These are phyloP conservation scores for Dryococelus australis DNA, from an alignment of 2,888 invertebrate genomes.

Conservation along the genomic window DNA sequence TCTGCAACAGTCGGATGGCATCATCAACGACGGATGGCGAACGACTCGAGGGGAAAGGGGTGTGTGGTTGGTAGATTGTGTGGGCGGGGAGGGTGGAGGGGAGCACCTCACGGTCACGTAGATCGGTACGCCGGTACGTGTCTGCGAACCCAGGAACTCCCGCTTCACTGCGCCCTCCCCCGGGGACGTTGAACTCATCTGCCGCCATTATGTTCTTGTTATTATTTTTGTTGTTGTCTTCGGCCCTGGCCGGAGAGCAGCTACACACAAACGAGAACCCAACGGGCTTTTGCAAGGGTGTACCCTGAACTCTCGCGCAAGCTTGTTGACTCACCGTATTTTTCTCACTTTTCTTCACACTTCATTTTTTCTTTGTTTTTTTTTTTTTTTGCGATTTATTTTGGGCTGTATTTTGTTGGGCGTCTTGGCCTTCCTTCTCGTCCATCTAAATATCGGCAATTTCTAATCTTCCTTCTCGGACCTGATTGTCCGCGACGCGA, in stretches of 20 bases:
- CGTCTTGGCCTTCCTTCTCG: background rate
- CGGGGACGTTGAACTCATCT: background rate
- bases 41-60: too few species aligned
- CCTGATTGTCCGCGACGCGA: background rate
- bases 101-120: background rate
- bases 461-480: background rate
- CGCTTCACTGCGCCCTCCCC: background rate
- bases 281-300: background rate
- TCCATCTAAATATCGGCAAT: background rate
- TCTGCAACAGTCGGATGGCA: too few species aligned
- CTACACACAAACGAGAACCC: slow-evolving; percentile 1
- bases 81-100: background rate
- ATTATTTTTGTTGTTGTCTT: slow-evolving; percentile 6
- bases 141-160: background rate
- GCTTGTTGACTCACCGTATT: background rate
- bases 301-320: background rate
- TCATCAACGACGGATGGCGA: too few species aligned
- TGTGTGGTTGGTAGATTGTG: too few species aligned
- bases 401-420: background rate
- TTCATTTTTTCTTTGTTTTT: background rate
- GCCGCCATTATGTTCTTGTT: background rate
- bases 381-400: background rate
- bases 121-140: background rate
- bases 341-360: background rate
- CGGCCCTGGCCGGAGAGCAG: background rate